These are phyloP conservation scores for Radopholus similis DNA, from an alignment of 1,140 invertebrate species.

Conservation along the genomic window DNA sequence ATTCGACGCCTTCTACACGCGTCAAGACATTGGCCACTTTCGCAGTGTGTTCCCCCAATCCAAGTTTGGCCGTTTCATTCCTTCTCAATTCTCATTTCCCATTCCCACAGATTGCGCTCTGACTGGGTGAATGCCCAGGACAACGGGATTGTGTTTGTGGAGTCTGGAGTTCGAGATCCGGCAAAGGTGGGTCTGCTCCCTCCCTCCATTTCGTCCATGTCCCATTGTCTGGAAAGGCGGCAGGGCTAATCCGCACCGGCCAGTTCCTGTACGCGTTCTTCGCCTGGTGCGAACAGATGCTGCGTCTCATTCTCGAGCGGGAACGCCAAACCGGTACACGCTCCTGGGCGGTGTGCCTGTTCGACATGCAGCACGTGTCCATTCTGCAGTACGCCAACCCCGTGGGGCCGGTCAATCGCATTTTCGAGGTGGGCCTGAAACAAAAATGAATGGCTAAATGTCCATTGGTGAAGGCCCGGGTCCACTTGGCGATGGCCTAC, in stretches of 20 bases:
- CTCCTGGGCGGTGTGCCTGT: conserved; percentile 45
- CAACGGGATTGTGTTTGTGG: conserved; percentile 46
- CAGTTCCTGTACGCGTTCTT: conserved; percentile 40
- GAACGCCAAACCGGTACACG: conserved; percentile 30
- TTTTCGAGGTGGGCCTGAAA: conserved; percentile 30
- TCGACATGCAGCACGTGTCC: conserved; percentile 40
- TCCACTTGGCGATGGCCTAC: conserved; percentile 43
- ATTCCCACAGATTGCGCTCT: background rate
- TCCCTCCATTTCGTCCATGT: background rate
- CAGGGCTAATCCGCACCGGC: conserved; percentile 10
- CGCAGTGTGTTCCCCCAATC: conserved; percentile 30
- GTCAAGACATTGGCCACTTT: conserved; percentile 26
- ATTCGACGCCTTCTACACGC: conserved; percentile 35
- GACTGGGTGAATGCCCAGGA: conserved; percentile 38
- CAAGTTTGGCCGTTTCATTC: background rate
- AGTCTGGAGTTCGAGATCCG: conserved; percentile 36
- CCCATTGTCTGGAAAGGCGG: background rate
- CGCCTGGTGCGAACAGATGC: conserved; percentile 45
- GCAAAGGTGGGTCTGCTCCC: conserved; percentile 14
- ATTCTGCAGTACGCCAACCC: conserved; percentile 42
- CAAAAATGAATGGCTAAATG: background rate
- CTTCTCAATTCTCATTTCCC: background rate
- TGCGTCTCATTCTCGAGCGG: conserved; percentile 37
- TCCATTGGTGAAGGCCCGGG: conserved; percentile 38
- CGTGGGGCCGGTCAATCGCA: conserved; percentile 33